Base-by-base conservation (phyloP, 2,797 vertebrate species). In the Anas flavirostris region DNA sequence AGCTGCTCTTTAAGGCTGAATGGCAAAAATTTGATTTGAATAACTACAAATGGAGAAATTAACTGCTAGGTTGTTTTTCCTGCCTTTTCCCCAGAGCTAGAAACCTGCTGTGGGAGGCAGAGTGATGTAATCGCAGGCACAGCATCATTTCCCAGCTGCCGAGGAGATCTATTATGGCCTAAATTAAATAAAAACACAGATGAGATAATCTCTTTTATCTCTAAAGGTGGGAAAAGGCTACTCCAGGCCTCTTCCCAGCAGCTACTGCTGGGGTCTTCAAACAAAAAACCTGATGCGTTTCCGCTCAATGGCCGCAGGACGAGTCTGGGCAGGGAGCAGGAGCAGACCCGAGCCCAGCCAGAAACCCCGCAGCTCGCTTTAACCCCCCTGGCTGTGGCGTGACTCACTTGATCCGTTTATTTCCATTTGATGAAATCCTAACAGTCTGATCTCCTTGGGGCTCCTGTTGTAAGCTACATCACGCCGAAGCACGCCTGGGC, bases 161-260 rank as follows among this genome's bases (percentile, higher is more conserved):
- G 43, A 78, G 96, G 97, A 98, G 97, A 96, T 96, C 96, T 96
- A 97, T 97, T 98, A 97, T 95, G 97, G 97, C 91, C 96, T 93
- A 97, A 98, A 98, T 98, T 97, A 98, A 97, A 97, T 96, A 97
- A 97, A 98, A 97, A 95, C 97, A 97, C 62, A 88, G 94, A 94
- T 92, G 96, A 97, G 96, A 97, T 94, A 97, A 96, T 96, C 95
- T 94, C 93, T 95, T 97, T 98, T 96, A 94, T 92, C 94, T 97
- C 91, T 82, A 96, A 97, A 97, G 95, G 95, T 95, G 86, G 85
- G 46, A 82, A 96, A 96, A 97, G 95, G 92, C 95, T 94, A 96
- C 92, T 98, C 95, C 83, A 62, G 94, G 94, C 95, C 16, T 95
- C 86, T 62, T 90, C 82, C 82, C 88, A 87, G 96, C 76, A 96